These are phyloP conservation scores for Xiphophorus couchianus DNA, from an alignment of 2,113 vertebrate species.

Conservation along the genomic window DNA sequence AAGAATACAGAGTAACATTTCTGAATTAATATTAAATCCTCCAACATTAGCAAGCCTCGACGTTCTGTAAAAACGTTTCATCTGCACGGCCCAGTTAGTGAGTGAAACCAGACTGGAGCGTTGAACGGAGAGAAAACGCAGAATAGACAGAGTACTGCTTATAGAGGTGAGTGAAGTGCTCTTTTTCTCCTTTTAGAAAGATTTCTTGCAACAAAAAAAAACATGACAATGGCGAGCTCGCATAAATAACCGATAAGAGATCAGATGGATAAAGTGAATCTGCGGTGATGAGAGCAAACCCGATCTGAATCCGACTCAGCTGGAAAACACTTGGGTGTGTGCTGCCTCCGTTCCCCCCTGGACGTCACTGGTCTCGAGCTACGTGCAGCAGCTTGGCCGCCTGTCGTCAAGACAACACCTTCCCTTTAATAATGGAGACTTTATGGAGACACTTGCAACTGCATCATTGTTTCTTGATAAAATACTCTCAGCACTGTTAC, in stretches of 20 bases:
- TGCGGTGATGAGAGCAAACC: conserved; percentile 26
- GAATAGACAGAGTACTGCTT: conserved; percentile 38
- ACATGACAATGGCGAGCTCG: conserved; percentile 29
- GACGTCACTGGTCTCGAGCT: conserved; percentile 68
- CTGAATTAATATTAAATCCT: neutral
- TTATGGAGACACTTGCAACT: neutral
- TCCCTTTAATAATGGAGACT: no score
- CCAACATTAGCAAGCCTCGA: neutral
- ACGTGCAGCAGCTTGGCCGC: conserved; percentile 74
- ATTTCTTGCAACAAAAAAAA: conserved; percentile 14
- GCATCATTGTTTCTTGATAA: neutral
- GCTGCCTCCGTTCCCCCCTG: conserved; percentile 20
- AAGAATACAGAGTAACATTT: neutral
- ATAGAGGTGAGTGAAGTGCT: conserved; percentile 45
- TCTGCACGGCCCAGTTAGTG: conserved; percentile 9
- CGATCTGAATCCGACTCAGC: neutral
- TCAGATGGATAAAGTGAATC: conserved; percentile 28
- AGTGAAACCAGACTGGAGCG: neutral
- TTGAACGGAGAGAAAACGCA: conserved; percentile 1
- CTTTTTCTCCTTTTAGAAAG: conserved; percentile 29
- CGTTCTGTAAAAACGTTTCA: neutral
- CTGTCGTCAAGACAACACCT: conserved; percentile 25
- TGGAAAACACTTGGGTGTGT: conserved; percentile 61
- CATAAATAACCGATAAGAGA: conserved; percentile 28
- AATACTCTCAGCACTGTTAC: no score